These are phyloP conservation scores for Hermaeophaga mercurialis DNA, from an alignment of 2,888 invertebrate species.

Conservation along the genomic window DNA sequence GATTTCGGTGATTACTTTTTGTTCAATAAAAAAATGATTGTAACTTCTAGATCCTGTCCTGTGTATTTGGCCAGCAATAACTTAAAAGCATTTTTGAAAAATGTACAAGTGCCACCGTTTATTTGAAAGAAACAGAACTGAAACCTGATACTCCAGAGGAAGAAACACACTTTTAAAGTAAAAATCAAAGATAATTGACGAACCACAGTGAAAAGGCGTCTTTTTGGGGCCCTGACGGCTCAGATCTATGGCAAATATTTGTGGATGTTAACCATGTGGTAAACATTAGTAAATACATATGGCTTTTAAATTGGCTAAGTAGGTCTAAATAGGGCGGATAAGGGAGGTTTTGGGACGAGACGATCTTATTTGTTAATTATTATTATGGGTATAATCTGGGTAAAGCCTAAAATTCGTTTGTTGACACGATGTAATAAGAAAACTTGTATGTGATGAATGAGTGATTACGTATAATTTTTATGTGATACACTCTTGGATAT, in stretches of 20 bases:
- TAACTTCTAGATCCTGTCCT: background rate
- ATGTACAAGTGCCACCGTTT: constrained; percentile 12
- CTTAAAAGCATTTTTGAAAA: background rate
- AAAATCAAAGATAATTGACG: constrained; percentile 32
- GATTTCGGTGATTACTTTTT: too few relatives aligned
- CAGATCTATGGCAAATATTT: constrained; percentile 47
- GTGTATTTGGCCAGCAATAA: background rate
- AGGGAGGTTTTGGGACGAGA: constrained; percentile 42
- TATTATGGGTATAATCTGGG: constrained; percentile 27
- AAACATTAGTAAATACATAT: constrained; percentile 51
- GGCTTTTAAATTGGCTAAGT: constrained; percentile 49
- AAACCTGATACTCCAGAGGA: constrained; percentile 38
- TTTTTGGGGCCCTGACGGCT: constrained; percentile 18
- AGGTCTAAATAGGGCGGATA: constrained; percentile 37
- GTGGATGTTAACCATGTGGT: constrained; percentile 51
- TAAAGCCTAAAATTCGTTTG: constrained; percentile 5
- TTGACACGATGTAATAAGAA: constrained; percentile 3
- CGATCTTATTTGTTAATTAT: constrained; percentile 44
- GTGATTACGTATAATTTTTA: too few relatives aligned
- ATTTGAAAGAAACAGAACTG: constrained; percentile 32
- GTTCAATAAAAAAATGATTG: too few relatives aligned
- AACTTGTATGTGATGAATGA: too few relatives aligned
- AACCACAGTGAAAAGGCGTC: constrained; percentile 28
- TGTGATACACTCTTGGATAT: too few relatives aligned
- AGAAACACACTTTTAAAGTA: constrained; percentile 39